Base-by-base conservation (phyloP, 2,888 invertebrate species). In the Phrixothrix hirtus region DNA sequence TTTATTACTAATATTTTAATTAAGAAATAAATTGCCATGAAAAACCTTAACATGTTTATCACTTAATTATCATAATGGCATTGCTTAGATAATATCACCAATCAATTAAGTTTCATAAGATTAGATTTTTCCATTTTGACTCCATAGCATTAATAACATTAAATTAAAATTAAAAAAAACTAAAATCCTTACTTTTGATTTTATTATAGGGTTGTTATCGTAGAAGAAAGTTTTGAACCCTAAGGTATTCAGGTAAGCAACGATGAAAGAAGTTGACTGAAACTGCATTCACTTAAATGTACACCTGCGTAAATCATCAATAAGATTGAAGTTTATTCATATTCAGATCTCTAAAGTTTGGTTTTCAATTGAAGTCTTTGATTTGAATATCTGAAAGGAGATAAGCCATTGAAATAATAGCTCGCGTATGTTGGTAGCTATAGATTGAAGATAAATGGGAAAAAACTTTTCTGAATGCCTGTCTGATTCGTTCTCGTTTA, bases 401-500 rank as follows among this genome's bases (percentile, higher is more conserved):
- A 56, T 56, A 56, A 56, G 56, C 45, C 47, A 51, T 55, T 56
- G 56, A 56, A 56, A 56, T 56, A 56, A 56, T 56, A 35, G 52
- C 36, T 43, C 34, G 56, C 56, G 56, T 56, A 56, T 52, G 52
- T 48, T 52, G 52, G 55, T 51, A 52, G 56, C 55, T 52, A 46
- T 52, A 59, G 57, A 57, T 57, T 46, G 34, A 53, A 59, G 59
- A 59, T 59, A 59, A 59, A 59, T 59, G 57, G 55, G 42, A 58
- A 57, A 59, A 56, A 57, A 45, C 21, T 54, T 59, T 55, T 55
- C 42, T 56, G 53, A 54, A 55, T 55, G 54, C 54, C 48, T 52
- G 56, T 56, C 56, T 52, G 43, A 45, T n/a, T 37, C 30, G 25
- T 38, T 31, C 44, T 35, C 26, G 39, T 39, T 41, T 39, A 32